Conservation (phyloP, 2,797 vertebrate genomes). For the Limosa lapponica region DNA sequence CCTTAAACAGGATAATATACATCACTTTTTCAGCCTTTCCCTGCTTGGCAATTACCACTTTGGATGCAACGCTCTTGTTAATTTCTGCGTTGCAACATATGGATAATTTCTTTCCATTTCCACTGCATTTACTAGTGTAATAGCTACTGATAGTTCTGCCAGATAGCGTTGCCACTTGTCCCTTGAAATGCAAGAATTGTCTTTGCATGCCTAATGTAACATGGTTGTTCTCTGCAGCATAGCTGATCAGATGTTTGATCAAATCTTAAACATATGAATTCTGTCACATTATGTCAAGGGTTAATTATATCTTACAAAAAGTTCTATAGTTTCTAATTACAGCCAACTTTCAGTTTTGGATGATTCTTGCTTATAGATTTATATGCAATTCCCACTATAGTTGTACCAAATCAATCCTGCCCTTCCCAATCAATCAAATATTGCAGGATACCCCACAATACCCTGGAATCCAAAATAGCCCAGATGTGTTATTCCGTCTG, state of each 20-base stretch:
- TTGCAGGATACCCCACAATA: not conserved
- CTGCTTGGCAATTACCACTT: constrained; percentile 37
- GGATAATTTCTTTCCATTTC: constrained; percentile 60
- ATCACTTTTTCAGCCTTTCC: constrained; percentile 14
- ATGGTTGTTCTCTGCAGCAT: not conserved
- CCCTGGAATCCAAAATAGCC: not conserved
- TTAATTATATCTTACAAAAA: not conserved
- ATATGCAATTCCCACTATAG: not conserved
- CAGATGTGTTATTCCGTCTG: not conserved
- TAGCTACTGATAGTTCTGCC: constrained; percentile 23
- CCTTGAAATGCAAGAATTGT: constrained; percentile 10
- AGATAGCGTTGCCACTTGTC: constrained; percentile 12
- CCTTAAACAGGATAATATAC: constrained; percentile 32
- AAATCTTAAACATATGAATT: not conserved
- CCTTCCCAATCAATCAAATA: not conserved
- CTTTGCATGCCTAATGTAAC: constrained; percentile 16
- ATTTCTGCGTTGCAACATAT: constrained; percentile 46
- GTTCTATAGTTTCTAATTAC: not conserved
- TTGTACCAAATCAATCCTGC: not conserved
- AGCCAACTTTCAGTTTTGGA: not conserved
- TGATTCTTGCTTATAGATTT: not conserved
- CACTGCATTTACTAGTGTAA: constrained; percentile 40
- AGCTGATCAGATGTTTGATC: not conserved
- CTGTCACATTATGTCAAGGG: not conserved
- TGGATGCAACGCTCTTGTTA: constrained; percentile 29